Percentiles rank a stretch among this genome's conserved stretches.
phyloP scores from a whole-genome alignment of 1,140 invertebrate genomes.

The Oryzaephilus surinamensis region DNA sequence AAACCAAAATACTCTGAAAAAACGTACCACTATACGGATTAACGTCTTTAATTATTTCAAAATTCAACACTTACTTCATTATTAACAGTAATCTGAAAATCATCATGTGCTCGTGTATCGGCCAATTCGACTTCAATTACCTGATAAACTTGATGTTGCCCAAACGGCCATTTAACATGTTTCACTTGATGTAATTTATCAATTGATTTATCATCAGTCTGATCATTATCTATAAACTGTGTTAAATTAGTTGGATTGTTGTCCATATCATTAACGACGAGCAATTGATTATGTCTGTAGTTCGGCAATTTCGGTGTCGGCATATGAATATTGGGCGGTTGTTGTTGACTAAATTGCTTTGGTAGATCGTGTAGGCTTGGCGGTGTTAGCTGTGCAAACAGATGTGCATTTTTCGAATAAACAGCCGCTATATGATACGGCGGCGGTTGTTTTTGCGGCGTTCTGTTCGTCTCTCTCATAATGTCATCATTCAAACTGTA shows the following conservation, averaged over 20 bases:
- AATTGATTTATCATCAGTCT: slow-evolving; percentile 8
- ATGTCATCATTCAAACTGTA: slow-evolving; percentile 5
- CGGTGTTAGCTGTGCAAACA: slow-evolving; percentile 21
- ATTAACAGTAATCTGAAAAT: slow-evolving; percentile 23
- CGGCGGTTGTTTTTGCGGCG: slow-evolving; percentile 41
- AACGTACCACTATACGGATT: neutral
- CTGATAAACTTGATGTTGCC: slow-evolving; percentile 21
- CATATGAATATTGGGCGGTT: slow-evolving; percentile 30
- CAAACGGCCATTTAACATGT: slow-evolving; percentile 22
- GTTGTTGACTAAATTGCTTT: slow-evolving; percentile 33
- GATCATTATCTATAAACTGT: slow-evolving; percentile 7
- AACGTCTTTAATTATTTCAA: neutral
- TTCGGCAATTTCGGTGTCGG: slow-evolving; percentile 23
- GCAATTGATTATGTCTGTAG: slow-evolving; percentile 13
- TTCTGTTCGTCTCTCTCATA: no score
- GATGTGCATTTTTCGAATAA: slow-evolving; percentile 52
- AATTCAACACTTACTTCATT: slow-evolving; percentile 20
- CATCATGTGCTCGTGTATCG: slow-evolving; percentile 13
- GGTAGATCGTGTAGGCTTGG: slow-evolving; percentile 28
- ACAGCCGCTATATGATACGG: slow-evolving; percentile 59
- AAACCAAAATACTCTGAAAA: slow-evolving; percentile 31
- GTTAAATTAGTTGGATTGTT: slow-evolving; percentile 7
- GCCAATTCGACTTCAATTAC: slow-evolving; percentile 23
- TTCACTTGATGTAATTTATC: slow-evolving; percentile 5
- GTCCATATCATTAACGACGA: slow-evolving; percentile 4